Evolutionary conservation across 2,113 vertebrate species (phyloP), one percentile per base, ranked within the genome.

Genomic region (Sciurus niger): DNA sequence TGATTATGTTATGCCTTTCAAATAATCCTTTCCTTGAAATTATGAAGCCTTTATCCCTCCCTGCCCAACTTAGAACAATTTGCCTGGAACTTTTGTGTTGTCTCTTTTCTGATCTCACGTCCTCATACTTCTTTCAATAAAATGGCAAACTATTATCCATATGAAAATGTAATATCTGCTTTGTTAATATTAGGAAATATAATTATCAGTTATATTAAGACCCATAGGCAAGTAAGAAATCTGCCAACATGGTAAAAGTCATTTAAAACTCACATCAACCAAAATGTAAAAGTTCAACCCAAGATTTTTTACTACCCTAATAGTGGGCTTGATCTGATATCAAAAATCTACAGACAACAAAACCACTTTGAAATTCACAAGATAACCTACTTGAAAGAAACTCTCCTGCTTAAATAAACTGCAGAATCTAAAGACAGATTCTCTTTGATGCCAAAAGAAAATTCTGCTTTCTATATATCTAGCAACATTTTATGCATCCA

Each of bases 361-460:
- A 90, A 55, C 68, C 2, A 46, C 30, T 90, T 96, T 94, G 84
- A 94, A 90, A 96, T 84, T 85, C 65, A 88, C n/a, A 83, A 43
- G 72, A 82, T 84, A 84, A 88, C 28, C 9, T 89, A 40, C 32
- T 80, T 95, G 65, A 89, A 90, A 93, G 18, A 74, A 94, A 43
- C 48, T 34, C 73, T 85, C 8, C 32, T 10, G 1, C 32, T 80
- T 89, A 87, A 84, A 25, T 65, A 85, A 96, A 80, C 70, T 58
- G 48, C 8, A 83, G 8, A 96, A 84, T 10, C 37, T 82, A 79
- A 94, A 96, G 17, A 8, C 22, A 90, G 48, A 82, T 77, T 77
- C 28, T 79, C 37, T 95, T 76, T 83, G 37, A 92, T 70, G 63
- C 3, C 7, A 65, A 84, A 89, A 58, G 32, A 63, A 94, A 88